phyloP scores from a whole-genome alignment of 2,888 invertebrate genomes.

The Patella caerulea region DNA sequence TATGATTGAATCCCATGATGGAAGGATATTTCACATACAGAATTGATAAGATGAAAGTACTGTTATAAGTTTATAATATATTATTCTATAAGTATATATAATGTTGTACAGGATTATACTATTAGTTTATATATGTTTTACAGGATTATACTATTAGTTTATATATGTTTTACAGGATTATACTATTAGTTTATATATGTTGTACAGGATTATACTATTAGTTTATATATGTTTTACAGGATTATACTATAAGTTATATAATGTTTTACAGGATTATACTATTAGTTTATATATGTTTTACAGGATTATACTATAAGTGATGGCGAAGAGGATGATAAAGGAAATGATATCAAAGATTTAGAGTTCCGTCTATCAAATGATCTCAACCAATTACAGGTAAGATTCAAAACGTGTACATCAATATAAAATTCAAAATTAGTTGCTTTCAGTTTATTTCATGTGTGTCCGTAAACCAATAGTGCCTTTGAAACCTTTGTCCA shows the following conservation, averaged over 20 bases:
- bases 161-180: slow-evolving; percentile 42
- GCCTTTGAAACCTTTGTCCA: too few species aligned
- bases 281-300: not conserved
- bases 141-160: slow-evolving; percentile 4
- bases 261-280: not conserved
- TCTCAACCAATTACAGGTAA: slow-evolving; percentile 74
- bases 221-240: not conserved
- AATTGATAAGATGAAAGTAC: too few species aligned
- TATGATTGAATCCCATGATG: too few species aligned
- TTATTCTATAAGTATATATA: not conserved
- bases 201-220: not conserved
- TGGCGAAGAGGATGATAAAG: slow-evolving; percentile 76
- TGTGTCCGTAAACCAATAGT: too few species aligned
- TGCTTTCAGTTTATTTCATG: too few species aligned
- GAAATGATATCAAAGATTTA: slow-evolving; percentile 84
- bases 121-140: not conserved
- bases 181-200: slow-evolving; percentile 43
- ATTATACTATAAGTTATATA: not conserved
- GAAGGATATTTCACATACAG: too few species aligned
- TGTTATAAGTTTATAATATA: too few species aligned
- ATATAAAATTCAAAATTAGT: too few species aligned
- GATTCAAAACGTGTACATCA: too few species aligned
- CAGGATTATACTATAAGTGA: slow-evolving; percentile 63
- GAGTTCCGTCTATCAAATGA: slow-evolving; percentile 89
- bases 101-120: not conserved